Conservation (phyloP, 2,888 invertebrate genomes). For the Dendrolimus pini region DNA sequence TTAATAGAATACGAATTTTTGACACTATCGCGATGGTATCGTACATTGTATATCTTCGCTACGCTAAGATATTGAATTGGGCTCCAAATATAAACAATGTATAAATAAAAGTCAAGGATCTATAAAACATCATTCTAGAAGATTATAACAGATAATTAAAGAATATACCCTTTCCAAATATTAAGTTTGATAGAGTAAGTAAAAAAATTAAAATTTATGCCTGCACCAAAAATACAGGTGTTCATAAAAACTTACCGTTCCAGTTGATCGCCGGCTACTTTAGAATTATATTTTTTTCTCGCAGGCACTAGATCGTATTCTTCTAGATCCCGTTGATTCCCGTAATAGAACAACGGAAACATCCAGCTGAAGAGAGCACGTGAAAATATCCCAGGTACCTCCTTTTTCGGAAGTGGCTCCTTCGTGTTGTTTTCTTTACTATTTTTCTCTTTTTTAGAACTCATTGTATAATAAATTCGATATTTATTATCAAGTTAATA, state of each 20-base stretch:
- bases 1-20: no score
- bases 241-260: conserved; percentile 70
- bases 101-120: no score
- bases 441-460: conserved; percentile 15
- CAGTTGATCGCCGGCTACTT: conserved; percentile 79
- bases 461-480: conserved; percentile 14
- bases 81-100: no score
- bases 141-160: no score
- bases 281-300: conserved; percentile 81
- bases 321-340: conserved; percentile 83
- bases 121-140: no score
- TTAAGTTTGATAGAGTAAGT: no score
- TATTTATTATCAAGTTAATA: neutral
- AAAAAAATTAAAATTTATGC: no score
- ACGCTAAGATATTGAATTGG: no score
- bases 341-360: conserved; percentile 84
- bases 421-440: conserved; percentile 20
- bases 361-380: conserved; percentile 85
- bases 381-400: conserved; percentile 67
- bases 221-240: no score
- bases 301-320: conserved; percentile 85
- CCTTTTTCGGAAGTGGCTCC: conserved; percentile 24
- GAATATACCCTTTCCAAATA: no score
- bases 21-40: no score
- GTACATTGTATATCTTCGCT: no score